A percentile compares a stretch with the other conserved stretches of the same genome.
Evolutionary conservation across 2,888 invertebrate genomes (phyloP).

Genomic region (Eretmocerus hayati): DNA sequence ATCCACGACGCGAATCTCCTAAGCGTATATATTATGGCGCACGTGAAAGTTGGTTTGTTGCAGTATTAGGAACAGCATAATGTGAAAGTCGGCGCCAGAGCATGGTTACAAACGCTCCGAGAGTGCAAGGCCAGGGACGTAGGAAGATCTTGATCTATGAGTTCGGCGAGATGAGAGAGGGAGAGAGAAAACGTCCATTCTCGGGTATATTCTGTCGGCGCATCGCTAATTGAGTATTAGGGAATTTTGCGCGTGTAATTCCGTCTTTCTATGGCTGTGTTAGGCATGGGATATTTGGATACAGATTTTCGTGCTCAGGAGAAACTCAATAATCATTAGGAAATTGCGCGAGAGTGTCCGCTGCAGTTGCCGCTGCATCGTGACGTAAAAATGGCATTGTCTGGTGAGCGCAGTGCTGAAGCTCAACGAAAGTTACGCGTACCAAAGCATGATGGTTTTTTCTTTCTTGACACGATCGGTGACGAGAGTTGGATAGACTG

Average conservation of each 20-base stretch:
- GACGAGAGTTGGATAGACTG: no score
- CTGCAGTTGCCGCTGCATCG: background rate
- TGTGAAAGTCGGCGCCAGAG: constrained; percentile 20
- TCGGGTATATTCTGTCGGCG: background rate
- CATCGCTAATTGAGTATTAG: constrained; percentile 9
- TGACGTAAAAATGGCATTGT: constrained; percentile 15
- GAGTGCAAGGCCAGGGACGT: constrained; percentile 26
- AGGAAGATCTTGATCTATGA: constrained; percentile 17
- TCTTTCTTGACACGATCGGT: no score
- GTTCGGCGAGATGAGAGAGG: background rate
- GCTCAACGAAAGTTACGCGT: constrained; percentile 14
- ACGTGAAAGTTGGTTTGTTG: no score
- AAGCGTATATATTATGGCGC: no score
- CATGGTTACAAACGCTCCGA: background rate
- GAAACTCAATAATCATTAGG: constrained; percentile 17
- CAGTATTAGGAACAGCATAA: no score
- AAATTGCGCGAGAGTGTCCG: constrained; percentile 5
- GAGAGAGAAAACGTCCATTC: background rate
- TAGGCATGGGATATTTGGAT: constrained; percentile 1
- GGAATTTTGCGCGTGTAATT: no score
- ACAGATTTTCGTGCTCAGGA: constrained; percentile 2
- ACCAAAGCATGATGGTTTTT: no score
- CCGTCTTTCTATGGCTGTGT: no score
- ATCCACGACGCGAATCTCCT: no score
- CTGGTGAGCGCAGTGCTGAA: background rate